phyloP scores from a whole-genome alignment of 2,797 vertebrate species.

The Mastacembelus armatus region DNA sequence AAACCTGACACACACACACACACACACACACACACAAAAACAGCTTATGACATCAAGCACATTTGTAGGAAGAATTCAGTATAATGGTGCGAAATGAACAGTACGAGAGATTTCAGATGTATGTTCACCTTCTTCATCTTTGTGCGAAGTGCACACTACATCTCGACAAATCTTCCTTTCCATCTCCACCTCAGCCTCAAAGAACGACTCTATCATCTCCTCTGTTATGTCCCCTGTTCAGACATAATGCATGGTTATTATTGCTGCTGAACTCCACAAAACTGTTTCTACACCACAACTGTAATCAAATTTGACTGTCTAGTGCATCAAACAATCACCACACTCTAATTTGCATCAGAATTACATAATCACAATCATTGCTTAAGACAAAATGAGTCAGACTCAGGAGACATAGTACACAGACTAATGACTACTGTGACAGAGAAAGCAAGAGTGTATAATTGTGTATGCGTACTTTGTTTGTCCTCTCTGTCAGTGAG shows the following conservation, averaged over 20 bases:
- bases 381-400: not conserved
- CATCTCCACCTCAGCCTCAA: slow-evolving; percentile 99
- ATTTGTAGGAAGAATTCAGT: not conserved
- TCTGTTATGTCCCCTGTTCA: slow-evolving; percentile 89
- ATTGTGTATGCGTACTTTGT: slow-evolving; percentile 83
- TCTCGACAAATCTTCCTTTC: slow-evolving; percentile 97
- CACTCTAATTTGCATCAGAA: not conserved
- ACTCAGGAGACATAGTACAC: not conserved
- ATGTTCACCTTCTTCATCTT: slow-evolving; percentile 95
- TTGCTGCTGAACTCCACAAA: not conserved
- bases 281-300: not conserved
- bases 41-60: not conserved
- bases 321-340: not conserved
- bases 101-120: not conserved
- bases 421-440: not conserved
- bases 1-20: slow-evolving; percentile 85
- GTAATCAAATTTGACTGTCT: not conserved
- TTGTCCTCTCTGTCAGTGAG: slow-evolving; percentile 93
- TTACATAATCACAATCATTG: not conserved
- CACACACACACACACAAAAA: slow-evolving; percentile 14
- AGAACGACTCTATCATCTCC: slow-evolving; percentile 95
- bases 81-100: not conserved
- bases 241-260: not conserved
- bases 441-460: not conserved
- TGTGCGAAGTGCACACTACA: slow-evolving; percentile 94